Evolutionary conservation across 2,113 vertebrate species (phyloP), one percentile per base, ranked within the genome.

Genomic region (Rhabdornis inornatus): DNA sequence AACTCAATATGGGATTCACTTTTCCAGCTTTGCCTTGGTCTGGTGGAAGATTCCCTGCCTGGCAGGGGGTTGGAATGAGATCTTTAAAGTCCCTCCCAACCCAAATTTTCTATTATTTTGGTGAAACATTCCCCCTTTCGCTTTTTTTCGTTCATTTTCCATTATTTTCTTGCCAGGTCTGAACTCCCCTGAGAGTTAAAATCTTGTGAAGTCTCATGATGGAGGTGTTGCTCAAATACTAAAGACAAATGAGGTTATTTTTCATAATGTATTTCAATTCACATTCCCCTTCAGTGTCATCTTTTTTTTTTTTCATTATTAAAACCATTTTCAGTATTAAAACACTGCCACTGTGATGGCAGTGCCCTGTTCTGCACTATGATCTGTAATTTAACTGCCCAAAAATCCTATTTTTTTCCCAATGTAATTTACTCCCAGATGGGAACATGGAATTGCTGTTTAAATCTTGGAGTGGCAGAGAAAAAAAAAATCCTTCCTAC

Each of bases 191-290:
- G 33, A 59, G 68, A 76, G 47, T 64, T 66, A 30, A 66, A 86
- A 70, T 25, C 85, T 39, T 15, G 6, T 53, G 45, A 25, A 74
- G 35, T 42, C 2, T 5, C 70, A 20, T 0, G 0, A 17, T 33
- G 69, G 40, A 47, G 28, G 7, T 30, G 28, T 56, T 37, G 33
- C 69, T 92, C 50, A 68, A n/a, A 39, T 25, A 18, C 4, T 15
- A 15, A 52, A 74, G 72, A 94, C 56, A 92, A 95, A 82, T n/a
- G 2, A 87, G 39, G 7, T 65, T 91, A 19, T 83, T 75, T 86
- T 78, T 64, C 8, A 12, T 60, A 30, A 50, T 11, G 27, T n/a
- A 56, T 69, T 92, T 69, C 49, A n/a, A 42, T 87, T 94, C 61
- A 39, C 50, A 71, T 65, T 85, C 63, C 37, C 7, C 40, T 59